Evolutionary conservation across 1,140 invertebrate genomes (phyloP).

Genomic region (Chrysomallon squamiferum): DNA sequence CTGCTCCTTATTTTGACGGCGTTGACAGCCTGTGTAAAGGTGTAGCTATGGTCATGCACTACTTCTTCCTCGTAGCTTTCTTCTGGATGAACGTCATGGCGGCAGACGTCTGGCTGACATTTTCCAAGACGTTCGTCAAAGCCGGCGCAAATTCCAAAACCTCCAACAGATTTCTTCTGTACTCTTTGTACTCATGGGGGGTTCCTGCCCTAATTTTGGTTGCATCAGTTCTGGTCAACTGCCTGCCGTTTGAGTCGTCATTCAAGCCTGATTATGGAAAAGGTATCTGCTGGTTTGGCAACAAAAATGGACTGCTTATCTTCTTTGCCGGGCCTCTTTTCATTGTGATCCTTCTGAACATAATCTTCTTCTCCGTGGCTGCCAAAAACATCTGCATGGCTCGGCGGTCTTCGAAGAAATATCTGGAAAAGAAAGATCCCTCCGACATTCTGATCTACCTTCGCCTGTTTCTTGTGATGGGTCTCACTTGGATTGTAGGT

Average conservation of each 20-base stretch:
- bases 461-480: conserved; percentile 61
- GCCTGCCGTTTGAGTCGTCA: not conserved
- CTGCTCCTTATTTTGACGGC: conserved; percentile 36
- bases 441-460: conserved; percentile 65
- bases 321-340: conserved; percentile 55
- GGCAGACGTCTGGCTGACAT: conserved; percentile 72
- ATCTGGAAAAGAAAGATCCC: conserved; percentile 11
- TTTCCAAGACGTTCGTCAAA: conserved; percentile 40
- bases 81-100: conserved; percentile 70
- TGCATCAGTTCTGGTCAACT: not conserved
- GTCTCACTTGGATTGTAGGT: conserved; percentile 58
- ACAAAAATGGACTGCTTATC: conserved; percentile 34
- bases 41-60: conserved; percentile 65
- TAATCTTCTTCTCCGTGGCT: conserved; percentile 47
- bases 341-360: conserved; percentile 49
- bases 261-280: conserved; percentile 40
- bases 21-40: conserved; percentile 30
- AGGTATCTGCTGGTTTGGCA: conserved; percentile 62
- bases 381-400: conserved; percentile 64
- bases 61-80: conserved; percentile 67
- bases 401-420: conserved; percentile 5
- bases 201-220: not conserved
- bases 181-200: conserved; percentile 27
- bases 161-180: conserved; percentile 63
- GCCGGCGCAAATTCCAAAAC: conserved; percentile 17